Base-by-base conservation (phyloP, 35 echinoderm and acorn worm genomes). In the Heliocidaris tuberculata region DNA sequence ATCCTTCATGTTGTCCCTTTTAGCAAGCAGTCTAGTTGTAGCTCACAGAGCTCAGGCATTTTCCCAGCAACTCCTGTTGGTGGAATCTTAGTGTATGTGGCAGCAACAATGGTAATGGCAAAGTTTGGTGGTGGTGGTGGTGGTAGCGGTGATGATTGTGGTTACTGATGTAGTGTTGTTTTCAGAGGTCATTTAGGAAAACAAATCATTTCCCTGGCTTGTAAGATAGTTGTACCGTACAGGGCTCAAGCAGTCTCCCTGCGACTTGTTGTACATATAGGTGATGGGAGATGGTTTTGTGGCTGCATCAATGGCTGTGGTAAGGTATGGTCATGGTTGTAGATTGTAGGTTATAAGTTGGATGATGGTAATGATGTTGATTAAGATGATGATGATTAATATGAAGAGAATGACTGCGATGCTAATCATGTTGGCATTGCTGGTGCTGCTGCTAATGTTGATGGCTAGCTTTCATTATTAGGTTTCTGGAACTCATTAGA, bases 1-100 rank as follows among this genome's bases (percentile, higher is more conserved):
- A 24, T 71, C 61, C 5, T 6, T n/a, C 65, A n/a, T 78, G 65
- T 17, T 70, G 6, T 2, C 27, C 13, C 60, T 24, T 78, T 71
- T 2, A 96, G 94, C 50, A 98, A 95, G 97, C 96, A 95, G 49
- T 98, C 96, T 5, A 98, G 96, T 16, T 94, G 71, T 95, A 96
- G 96, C 16, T 96, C 88, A 17, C 96, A 96, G 30, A 96, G 96
- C 85, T 94, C 96, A 50, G 65, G 88, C 86, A 96, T 94, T 85
- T 50, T 88, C 31, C 89, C 96, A 21, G 49, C 50, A 94, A 59
- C 91, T 17, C 96, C 70, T 78, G 96, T 94, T 78, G 65, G 21
- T 78, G 4, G 65, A 6, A 78, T 5, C 17, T 52, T 52, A 5
- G 50, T 52, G 50, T 52, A 13, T 52, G 50, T 52, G 12, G 7